phyloP scores from a whole-genome alignment of 2,888 invertebrate species.

The Schrankia costaestrigalis region DNA sequence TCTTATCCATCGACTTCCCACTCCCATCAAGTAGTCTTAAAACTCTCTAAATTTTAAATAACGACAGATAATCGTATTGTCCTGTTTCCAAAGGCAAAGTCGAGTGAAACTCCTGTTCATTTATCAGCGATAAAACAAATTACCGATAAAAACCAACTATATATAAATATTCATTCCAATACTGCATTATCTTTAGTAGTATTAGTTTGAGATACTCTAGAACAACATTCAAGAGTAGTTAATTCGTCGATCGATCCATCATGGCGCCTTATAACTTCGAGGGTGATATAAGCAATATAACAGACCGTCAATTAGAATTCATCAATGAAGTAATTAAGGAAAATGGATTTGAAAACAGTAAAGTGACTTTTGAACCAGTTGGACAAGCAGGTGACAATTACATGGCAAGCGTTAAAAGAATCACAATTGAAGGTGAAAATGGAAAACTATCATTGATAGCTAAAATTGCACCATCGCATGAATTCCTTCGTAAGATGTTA shows the following conservation, averaged over 20 bases:
- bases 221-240: too few species aligned
- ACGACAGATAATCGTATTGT: too few species aligned
- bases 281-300: constrained; percentile 34
- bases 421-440: constrained; percentile 30
- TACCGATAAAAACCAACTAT: too few species aligned
- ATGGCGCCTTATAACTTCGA: constrained; percentile 34
- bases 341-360: constrained; percentile 28
- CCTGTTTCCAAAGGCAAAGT: too few species aligned
- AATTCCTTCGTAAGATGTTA: constrained; percentile 20
- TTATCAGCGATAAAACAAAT: too few species aligned
- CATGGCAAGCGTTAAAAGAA: constrained; percentile 32
- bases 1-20: too few species aligned
- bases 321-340: constrained; percentile 22
- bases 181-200: too few species aligned
- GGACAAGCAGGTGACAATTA: constrained; percentile 44
- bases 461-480: constrained; percentile 40
- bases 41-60: too few species aligned
- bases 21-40: too few species aligned
- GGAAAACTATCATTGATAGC: constrained; percentile 35
- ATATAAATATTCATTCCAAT: too few species aligned
- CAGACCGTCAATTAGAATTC: constrained; percentile 34
- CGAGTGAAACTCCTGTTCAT: too few species aligned
- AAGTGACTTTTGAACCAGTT: constrained; percentile 33
- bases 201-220: too few species aligned
- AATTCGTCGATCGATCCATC: constrained; percentile 1